Evolutionary conservation across 2,797 vertebrate species (phyloP), one percentile per base, ranked within the genome.

Genomic region (Bothrops alternatus): DNA sequence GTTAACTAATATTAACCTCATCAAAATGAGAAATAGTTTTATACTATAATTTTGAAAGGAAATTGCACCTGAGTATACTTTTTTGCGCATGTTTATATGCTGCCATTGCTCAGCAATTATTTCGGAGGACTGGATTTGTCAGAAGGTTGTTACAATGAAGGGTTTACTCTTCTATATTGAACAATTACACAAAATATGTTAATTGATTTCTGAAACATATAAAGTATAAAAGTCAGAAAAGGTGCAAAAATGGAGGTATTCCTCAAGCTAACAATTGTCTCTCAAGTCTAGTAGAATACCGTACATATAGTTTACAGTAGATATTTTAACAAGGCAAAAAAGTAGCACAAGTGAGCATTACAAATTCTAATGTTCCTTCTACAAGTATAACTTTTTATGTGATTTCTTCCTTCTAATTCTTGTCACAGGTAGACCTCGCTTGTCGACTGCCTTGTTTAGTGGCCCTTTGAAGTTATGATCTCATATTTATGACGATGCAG

Each of bases 261-360:
- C 20, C 6, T 78, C 25, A 47, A 61, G 42, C 16, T 37, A 32
- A 53, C 6, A 69, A 91, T 56, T 42, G 3, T 57, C 32, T 69
- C 53, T 69, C 85, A 65, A 61, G 28, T 47, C 5, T 47, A 90
- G 95, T 87, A 57, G 63, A 94, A 89, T 69, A 16, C n/a, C 2
- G 50, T 53, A 93, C 91, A 91, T 87, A 89, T 89, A 82, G 42
- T 91, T n/a, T 91, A 92, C 87, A 93, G 90, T 14, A 89, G 94
- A 12, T 23, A 53, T 55, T 26, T 25, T 23, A 56, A 73, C 25
- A 57, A 25, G 56, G 11, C 32, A 37, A 60, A 90, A 95, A 94
- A 0, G 92, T 92, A 94, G 93, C 93, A 96, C 1, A 69, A 88
- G 73, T 91, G 92, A 91, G 2, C 89, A 95, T 65, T 47, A 69